Conservation (phyloP, 2,888 invertebrate genomes). For the Therioaphis trifolii region DNA sequence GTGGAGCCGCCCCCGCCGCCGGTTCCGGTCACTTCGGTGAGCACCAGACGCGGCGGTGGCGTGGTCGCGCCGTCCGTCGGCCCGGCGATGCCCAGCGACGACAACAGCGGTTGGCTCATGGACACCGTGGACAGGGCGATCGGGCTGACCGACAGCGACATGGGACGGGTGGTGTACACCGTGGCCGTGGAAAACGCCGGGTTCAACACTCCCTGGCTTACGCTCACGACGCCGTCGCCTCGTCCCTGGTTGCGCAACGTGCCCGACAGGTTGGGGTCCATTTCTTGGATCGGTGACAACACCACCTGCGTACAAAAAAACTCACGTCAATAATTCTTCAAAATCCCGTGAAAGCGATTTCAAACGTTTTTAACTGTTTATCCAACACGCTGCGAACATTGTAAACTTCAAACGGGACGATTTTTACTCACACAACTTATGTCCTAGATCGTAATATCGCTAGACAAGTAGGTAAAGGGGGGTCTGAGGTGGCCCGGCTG, state of each 20-base stretch:
- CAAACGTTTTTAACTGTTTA: too few species aligned
- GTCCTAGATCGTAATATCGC: too few species aligned
- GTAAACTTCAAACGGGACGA: too few species aligned
- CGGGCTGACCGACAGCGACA: slow-evolving; percentile 69
- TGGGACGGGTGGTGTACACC: slow-evolving; percentile 68
- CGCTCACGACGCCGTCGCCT: slow-evolving; percentile 80
- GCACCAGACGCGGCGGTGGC: slow-evolving; percentile 61
- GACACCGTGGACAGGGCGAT: slow-evolving; percentile 71
- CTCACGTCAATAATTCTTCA: too few species aligned
- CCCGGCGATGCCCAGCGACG: slow-evolving; percentile 69
- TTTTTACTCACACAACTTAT: too few species aligned
- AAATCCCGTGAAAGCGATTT: not conserved
- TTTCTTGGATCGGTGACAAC: slow-evolving; percentile 85
- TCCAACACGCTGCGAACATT: too few species aligned
- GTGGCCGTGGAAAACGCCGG: slow-evolving; percentile 27
- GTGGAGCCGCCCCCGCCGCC: slow-evolving; percentile 65
- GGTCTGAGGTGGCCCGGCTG: too few species aligned
- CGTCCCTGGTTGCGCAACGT: slow-evolving; percentile 47
- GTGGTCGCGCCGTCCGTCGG: slow-evolving; percentile 69
- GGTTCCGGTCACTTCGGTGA: slow-evolving; percentile 64
- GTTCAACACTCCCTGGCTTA: slow-evolving; percentile 73
- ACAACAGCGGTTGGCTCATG: slow-evolving; percentile 71
- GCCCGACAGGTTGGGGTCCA: slow-evolving; percentile 74
- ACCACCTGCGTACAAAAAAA: slow-evolving; percentile 73
- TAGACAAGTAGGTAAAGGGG: too few species aligned